These are phyloP conservation scores for Erebia epiphron DNA, from an alignment of 2,888 invertebrate genomes.

Conservation along the genomic window DNA sequence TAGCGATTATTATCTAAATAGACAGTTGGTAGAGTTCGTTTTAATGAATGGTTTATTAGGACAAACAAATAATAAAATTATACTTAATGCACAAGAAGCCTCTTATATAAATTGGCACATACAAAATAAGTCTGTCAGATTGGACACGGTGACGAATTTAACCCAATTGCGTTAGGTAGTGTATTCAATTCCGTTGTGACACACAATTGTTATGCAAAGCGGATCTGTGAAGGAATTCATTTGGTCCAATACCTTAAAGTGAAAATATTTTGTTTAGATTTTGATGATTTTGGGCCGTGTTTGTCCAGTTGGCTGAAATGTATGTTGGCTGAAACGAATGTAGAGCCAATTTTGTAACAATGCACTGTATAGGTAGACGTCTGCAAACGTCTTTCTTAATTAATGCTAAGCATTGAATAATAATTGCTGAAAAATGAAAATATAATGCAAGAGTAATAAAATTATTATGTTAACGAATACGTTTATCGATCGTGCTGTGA, in stretches of 20 bases:
- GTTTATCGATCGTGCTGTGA: too few relatives aligned
- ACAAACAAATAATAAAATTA: conserved; percentile 8
- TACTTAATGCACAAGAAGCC: conserved; percentile 44
- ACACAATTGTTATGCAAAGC: conserved; percentile 71
- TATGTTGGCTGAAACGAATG: too few relatives aligned
- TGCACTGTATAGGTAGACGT: too few relatives aligned
- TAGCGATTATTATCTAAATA: too few relatives aligned
- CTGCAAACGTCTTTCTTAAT: too few relatives aligned
- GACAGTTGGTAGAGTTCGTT: too few relatives aligned
- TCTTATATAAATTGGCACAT: conserved; percentile 63
- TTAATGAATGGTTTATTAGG: not conserved
- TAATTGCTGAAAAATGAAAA: too few relatives aligned
- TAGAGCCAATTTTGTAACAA: too few relatives aligned
- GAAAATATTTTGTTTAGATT: conserved; percentile 32
- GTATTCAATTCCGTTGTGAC: conserved; percentile 59
- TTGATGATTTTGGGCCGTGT: conserved; percentile 5
- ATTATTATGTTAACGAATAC: too few relatives aligned
- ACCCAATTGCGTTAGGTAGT: conserved; percentile 54
- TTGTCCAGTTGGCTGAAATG: conserved; percentile 29
- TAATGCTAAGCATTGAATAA: too few relatives aligned
- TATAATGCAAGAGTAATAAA: too few relatives aligned
- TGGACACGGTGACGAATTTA: conserved; percentile 60
- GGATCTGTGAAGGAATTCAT: conserved; percentile 51
- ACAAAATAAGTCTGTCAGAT: not conserved
- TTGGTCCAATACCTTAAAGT: conserved; percentile 37